Conservation (phyloP, 2,888 invertebrate genomes). For the Calephelis perditalis region DNA sequence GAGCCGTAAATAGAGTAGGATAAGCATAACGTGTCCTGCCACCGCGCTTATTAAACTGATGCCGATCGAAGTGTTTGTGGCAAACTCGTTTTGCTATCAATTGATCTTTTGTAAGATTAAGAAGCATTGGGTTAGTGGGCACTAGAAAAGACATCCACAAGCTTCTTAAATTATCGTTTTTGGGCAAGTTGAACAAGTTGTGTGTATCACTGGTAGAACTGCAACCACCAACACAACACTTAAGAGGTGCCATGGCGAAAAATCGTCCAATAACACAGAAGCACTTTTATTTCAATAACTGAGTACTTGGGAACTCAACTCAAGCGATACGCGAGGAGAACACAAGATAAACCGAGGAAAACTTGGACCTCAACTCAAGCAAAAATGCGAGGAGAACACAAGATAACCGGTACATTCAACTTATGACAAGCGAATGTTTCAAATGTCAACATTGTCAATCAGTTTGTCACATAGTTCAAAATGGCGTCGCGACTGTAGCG, state of each 20-base stretch:
- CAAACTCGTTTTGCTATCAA: slow-evolving; percentile 17
- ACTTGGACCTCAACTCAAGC: background rate
- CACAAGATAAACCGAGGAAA: background rate
- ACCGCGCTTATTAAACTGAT: slow-evolving; percentile 24
- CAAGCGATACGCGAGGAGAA: background rate
- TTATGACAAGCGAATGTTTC: no score
- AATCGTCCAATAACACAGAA: background rate
- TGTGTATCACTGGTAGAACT: slow-evolving; percentile 26
- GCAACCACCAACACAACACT: slow-evolving; percentile 4
- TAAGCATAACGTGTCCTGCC: slow-evolving; percentile 21
- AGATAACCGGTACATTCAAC: background rate
- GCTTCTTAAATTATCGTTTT: slow-evolving; percentile 24
- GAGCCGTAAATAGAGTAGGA: slow-evolving; percentile 24
- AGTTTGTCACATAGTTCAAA: no score
- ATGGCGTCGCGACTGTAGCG: no score
- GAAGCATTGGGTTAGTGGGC: slow-evolving; percentile 21
- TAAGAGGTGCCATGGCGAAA: background rate
- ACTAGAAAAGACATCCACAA: slow-evolving; percentile 23
- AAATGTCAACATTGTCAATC: no score
- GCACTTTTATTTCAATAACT: background rate
- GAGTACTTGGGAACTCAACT: background rate
- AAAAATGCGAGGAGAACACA: slow-evolving; percentile 3
- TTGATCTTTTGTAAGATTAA: slow-evolving; percentile 24
- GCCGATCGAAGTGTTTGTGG: slow-evolving; percentile 26
- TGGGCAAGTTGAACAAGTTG: slow-evolving; percentile 26